Evolutionary conservation across 2,888 invertebrate species (phyloP).

Genomic region (Ophonus ardosiacus): DNA sequence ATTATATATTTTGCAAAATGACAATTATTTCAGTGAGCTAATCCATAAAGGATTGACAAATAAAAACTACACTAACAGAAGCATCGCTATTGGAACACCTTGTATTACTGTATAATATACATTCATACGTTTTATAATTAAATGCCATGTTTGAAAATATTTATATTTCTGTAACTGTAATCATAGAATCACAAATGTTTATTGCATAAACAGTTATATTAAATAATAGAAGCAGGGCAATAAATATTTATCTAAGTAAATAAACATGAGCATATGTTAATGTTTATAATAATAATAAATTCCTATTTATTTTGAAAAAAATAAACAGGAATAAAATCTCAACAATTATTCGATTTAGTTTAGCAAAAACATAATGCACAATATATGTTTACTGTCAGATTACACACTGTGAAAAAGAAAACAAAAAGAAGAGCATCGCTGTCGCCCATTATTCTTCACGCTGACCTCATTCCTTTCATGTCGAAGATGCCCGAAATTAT

Average conservation of each 20-base stretch:
- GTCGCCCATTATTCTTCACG: constrained; percentile 55
- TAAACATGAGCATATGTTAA: neutral
- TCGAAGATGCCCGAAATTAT: constrained; percentile 37
- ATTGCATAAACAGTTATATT: constrained; percentile 18
- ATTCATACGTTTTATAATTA: no score
- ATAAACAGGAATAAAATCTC: neutral
- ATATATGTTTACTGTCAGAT: constrained; percentile 53
- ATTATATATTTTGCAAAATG: no score
- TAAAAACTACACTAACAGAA: no score
- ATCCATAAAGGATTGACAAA: no score
- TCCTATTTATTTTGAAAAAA: constrained; percentile 2
- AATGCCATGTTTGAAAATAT: neutral
- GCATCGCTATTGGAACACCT: no score
- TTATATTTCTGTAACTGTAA: constrained; percentile 17
- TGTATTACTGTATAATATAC: no score
- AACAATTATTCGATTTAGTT: constrained; percentile 23
- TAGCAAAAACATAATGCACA: constrained; percentile 22
- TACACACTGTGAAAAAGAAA: constrained; percentile 41
- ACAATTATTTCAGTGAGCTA: no score
- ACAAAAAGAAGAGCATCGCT: constrained; percentile 24
- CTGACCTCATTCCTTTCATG: constrained; percentile 52
- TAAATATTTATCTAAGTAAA: neutral
- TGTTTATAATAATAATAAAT: constrained; percentile 10
- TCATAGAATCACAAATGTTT: constrained; percentile 12
- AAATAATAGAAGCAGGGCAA: neutral